Conservation (phyloP, 2,797 vertebrate genomes). For the Falco columbarius region DNA sequence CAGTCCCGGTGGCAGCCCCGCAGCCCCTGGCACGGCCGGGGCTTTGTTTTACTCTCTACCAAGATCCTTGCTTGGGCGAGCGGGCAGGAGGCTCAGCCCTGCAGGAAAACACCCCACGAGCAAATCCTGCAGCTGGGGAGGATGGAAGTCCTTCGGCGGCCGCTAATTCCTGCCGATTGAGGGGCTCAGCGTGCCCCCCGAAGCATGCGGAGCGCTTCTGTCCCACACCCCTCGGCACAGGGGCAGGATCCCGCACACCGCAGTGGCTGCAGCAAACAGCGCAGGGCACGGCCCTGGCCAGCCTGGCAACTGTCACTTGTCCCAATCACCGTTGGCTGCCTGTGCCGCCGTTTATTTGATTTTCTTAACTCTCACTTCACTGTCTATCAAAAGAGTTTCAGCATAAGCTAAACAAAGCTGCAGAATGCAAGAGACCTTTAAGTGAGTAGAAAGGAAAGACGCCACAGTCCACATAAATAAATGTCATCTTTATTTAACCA, state of each 20-base stretch:
- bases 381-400: neutral
- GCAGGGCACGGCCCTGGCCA: fast-evolving
- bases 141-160: fast-evolving
- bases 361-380: neutral
- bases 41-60: neutral
- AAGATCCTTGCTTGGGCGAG: fast-evolving
- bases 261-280: neutral
- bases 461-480: constrained; percentile 75
- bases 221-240: fast-evolving
- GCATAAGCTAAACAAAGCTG: neutral
- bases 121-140: neutral
- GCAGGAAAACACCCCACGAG: neutral
- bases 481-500: constrained; percentile 82
- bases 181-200: fast-evolving
- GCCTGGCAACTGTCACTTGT: fast-evolving
- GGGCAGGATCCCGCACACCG: neutral
- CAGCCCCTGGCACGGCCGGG: fast-evolving
- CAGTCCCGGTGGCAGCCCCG: neutral
- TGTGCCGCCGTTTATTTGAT: neutral
- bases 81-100: neutral
- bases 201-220: neutral
- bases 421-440: neutral
- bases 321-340: fast-evolving
- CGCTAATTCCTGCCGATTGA: neutral
- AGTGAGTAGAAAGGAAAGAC: neutral